phyloP scores from a whole-genome alignment of 2,113 vertebrate genomes.

The Chelonoidis abingdonii region DNA sequence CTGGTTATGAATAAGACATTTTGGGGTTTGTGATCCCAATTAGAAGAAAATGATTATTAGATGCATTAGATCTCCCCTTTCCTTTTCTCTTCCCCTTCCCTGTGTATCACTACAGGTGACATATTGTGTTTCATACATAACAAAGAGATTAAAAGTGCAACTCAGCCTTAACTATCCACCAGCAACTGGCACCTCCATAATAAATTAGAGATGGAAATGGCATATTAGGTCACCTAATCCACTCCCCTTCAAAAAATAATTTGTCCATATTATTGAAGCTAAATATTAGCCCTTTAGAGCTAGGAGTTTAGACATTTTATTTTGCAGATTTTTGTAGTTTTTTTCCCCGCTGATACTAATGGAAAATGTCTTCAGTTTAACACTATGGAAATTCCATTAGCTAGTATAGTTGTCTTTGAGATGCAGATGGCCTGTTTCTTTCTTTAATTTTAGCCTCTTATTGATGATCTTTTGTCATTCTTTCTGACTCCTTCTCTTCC shows the following conservation, averaged over 20 bases:
- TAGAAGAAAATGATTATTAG: background rate
- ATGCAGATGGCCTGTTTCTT: constrained; percentile 8
- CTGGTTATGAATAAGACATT: background rate
- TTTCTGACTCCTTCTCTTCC: background rate
- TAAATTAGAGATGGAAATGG: background rate
- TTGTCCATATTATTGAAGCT: constrained; percentile 8
- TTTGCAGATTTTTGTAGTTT: constrained; percentile 31
- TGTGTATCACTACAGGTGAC: background rate
- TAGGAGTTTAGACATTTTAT: constrained; percentile 17
- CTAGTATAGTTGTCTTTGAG: constrained; percentile 19
- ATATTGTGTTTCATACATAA: background rate
- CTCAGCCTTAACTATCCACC: background rate
- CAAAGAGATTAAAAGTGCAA: background rate
- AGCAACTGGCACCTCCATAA: background rate
- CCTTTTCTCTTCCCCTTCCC: background rate
- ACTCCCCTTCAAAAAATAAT: background rate
- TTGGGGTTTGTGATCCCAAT: background rate
- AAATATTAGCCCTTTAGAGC: background rate
- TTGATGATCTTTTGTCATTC: background rate
- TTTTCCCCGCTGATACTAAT: background rate
- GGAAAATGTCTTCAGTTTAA: constrained; percentile 3
- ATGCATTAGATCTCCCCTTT: background rate
- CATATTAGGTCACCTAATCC: background rate
- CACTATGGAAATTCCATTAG: constrained; percentile 4
- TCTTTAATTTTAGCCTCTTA: background rate